Base-by-base conservation (phyloP, 2,113 vertebrate species). In the Tachysurus vachellii region DNA sequence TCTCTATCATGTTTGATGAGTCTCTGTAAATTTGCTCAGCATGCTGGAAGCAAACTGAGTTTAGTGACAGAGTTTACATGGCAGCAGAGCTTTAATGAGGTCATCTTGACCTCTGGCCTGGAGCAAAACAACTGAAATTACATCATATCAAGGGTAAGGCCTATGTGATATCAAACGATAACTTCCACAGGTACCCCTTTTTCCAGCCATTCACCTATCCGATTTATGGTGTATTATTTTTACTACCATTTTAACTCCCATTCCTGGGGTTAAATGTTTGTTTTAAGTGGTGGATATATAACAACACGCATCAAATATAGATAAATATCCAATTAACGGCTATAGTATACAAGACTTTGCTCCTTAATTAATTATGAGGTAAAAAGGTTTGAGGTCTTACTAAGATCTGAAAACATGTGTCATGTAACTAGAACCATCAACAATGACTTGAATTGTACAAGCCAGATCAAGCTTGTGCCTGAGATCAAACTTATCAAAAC, bases 21-120 rank as follows among this genome's bases (percentile, higher is more conserved):
- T 26, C 50, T 80, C 23, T 80, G 76, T 54, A 86, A 44, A 86
- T 86, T 86, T 86, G 62, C 62, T 66, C 62, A 70, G 28, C 68
- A 68, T 77, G 13, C 77, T 70, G 66, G 50, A 85, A 87, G 68
- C 53, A 28, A 11, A 47, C 42, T 89, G 53, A 73, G n/a, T 82
- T 70, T 56, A 42, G 70, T 76, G 73, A 21, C 44, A 79, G 17
- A 13, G 12, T 64, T 5, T 14, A 54, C 86, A 57, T 83, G 79
- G 16, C 71, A 85, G 75, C 44, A 73, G 19, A 36, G 82, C 57
- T 62, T 75, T 50, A 14, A 77, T 11, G 16, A 80, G 44, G 80
- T 86, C 21, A 82, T 42, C 21, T 85, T 66, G 19, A 44, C 42
- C 10, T 77, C 17, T 62, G 26, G n/a, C 16, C 56, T 85, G 26